Conservation (phyloP, 2,113 vertebrate species). For the Lasiurus cinereus region DNA sequence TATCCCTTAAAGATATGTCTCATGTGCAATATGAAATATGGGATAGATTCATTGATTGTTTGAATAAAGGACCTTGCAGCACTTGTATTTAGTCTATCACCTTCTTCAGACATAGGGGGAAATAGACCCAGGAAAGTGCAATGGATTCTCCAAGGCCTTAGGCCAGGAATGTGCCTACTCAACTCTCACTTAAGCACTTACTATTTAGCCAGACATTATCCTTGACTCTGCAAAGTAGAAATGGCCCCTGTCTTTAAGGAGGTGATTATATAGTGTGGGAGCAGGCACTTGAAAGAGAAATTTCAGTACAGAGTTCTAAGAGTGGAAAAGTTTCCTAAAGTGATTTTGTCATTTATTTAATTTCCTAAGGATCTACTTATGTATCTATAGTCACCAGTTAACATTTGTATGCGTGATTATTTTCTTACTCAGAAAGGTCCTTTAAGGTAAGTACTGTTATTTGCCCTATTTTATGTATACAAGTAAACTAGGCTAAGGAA, state of each 20-base stretch:
- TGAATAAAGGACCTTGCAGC: neutral
- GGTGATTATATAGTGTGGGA: neutral
- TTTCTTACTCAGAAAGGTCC: neutral
- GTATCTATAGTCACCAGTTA: neutral
- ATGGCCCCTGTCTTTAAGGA: neutral
- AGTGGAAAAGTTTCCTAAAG: neutral
- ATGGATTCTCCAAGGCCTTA: neutral
- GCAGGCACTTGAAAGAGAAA: neutral
- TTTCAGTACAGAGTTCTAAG: neutral
- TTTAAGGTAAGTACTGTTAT: conserved; percentile 35
- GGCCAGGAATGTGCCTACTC: neutral
- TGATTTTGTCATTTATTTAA: conserved; percentile 45
- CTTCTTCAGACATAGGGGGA: neutral
- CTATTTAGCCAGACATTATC: neutral
- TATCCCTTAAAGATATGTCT: neutral
- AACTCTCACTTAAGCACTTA: neutral
- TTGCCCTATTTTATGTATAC: neutral
- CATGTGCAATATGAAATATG: neutral
- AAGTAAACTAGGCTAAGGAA: conserved; percentile 27
- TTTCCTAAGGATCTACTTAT: neutral
- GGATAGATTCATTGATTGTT: neutral
- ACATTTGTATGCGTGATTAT: conserved; percentile 15
- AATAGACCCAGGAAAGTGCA: neutral
- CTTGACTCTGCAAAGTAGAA: neutral
- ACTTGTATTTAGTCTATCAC: neutral